These are phyloP conservation scores for Spheniscus humboldti DNA, from an alignment of 2,797 vertebrate species.

Conservation along the genomic window DNA sequence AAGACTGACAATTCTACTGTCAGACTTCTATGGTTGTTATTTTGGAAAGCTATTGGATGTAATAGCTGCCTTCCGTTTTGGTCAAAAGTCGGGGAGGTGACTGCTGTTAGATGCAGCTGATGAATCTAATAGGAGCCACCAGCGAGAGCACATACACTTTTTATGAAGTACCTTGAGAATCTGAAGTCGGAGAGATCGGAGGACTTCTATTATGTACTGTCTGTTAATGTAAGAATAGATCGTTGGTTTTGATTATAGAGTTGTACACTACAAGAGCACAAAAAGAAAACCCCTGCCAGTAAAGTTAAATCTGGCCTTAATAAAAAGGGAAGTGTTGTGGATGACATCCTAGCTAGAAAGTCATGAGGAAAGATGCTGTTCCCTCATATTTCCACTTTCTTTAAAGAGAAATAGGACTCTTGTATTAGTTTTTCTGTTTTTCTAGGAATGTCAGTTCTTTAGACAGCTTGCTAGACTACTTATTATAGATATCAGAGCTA, in stretches of 20 bases:
- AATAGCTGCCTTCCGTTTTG: background rate
- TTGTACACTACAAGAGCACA: background rate
- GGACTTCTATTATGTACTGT: background rate
- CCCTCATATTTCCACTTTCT: background rate
- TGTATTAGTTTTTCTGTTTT: background rate
- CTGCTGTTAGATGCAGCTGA: background rate
- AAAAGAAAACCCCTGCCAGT: background rate
- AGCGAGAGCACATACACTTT: background rate
- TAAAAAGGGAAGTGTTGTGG: background rate
- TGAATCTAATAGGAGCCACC: background rate
- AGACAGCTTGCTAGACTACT: background rate
- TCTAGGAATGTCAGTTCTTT: background rate
- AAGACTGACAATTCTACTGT: background rate
- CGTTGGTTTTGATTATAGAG: background rate
- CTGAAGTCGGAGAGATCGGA: background rate
- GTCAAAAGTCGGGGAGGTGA: background rate
- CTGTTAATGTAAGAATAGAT: background rate
- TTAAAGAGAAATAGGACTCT: background rate
- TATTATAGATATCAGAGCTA: background rate
- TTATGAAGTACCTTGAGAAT: background rate
- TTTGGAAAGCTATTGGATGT: background rate
- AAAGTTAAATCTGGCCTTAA: background rate
- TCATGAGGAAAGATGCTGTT: background rate
- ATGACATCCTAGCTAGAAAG: background rate
- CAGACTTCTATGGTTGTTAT: background rate